Base-by-base conservation (phyloP, 2,797 vertebrate genomes). In the Sternotherus odoratus region DNA sequence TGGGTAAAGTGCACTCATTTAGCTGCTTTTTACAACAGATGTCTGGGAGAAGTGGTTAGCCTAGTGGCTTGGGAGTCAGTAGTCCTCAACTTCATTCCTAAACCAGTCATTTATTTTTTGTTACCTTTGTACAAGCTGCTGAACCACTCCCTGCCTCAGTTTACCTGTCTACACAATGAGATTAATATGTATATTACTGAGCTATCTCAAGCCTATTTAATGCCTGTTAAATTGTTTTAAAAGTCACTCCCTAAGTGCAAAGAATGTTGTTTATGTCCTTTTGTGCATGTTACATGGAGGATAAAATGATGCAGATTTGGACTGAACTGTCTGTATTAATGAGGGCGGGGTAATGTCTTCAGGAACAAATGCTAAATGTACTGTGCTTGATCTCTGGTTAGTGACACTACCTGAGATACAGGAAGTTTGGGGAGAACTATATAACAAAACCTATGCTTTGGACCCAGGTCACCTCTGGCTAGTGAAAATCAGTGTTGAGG, bases 91-190 rank as follows among this genome's bases (percentile, higher is more conserved):
- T 75, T 75, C 15, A 48, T 46, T 75, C 24, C 43, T 46, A 28
- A 13, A 30, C 43, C 39, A 46, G 72, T 26, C 43, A 0, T 54
- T 86, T 90, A 80, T 83, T 82, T 88, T 49, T 48, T 88, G 57
- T 90, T 84, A 93, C 86, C 83, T 95, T 95, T 91, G 91, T 28
- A 83, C 49, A 94, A 89, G 56, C 49, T 36, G 56, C 80, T 2
- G 0, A 49, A 89, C 48, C 46, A 69, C 23, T 53, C 86, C 36
- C 91, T 92, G 60, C 39, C 86, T 83, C 79, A 28, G 30, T 72
- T 87, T 84, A 56, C 53, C 39, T 63, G 39, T 43, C 79, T 36
- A 24, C 43, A 2, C 46, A 91, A 43, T 0, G 0, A 5, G 24
- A n/a, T 9, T 90, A 81, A 51, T 86, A 89, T 12, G 79, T 79